Conservation (phyloP, 2,888 invertebrate species). For the Oegoconia quadripuncta region DNA sequence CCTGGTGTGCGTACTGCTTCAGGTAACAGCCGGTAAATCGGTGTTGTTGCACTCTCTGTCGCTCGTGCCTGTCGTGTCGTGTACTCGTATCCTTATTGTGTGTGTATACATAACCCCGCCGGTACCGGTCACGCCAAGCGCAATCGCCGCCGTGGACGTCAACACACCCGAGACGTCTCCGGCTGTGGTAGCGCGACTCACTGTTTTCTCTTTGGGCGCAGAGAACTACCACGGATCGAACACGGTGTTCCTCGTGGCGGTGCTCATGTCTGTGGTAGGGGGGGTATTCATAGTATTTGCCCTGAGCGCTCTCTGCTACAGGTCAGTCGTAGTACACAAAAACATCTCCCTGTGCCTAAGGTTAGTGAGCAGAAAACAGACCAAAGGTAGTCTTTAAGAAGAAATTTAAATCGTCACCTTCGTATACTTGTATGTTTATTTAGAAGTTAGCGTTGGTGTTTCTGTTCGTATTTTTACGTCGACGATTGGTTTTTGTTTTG, state of each 20-base stretch:
- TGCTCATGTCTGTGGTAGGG: slow-evolving; percentile 99
- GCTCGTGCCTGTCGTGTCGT: slow-evolving; percentile 57
- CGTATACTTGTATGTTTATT: slow-evolving; percentile 78
- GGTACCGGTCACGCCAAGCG: slow-evolving; percentile 41
- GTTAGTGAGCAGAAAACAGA: slow-evolving; percentile 95
- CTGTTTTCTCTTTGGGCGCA: slow-evolving; percentile 80
- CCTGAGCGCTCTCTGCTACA: slow-evolving; percentile 99
- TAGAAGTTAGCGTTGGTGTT: slow-evolving; percentile 78
- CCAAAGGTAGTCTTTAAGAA: slow-evolving; percentile 83
- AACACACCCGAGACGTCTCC: slow-evolving; percentile 39
- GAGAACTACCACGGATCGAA: slow-evolving; percentile 98
- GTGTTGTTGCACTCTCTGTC: slow-evolving; percentile 72
- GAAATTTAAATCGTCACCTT: slow-evolving; percentile 79
- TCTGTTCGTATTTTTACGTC: slow-evolving; percentile 71
- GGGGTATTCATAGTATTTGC: slow-evolving; percentile 99
- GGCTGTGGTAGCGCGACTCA: slow-evolving; percentile 47
- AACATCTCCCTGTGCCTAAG: slow-evolving; percentile 99
- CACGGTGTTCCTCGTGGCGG: slow-evolving; percentile 98
- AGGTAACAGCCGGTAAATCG: slow-evolving; percentile 83
- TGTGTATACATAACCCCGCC: slow-evolving; percentile 33
- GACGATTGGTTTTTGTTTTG: slow-evolving; percentile 69
- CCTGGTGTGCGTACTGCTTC: slow-evolving; percentile 96
- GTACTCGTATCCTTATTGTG: slow-evolving; percentile 26
- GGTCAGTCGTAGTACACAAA: slow-evolving; percentile 99
- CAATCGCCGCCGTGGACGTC: slow-evolving; percentile 53